A percentile compares a stretch with the other conserved stretches of the same genome.
phyloP scores from a whole-genome alignment of 2,797 vertebrate species.

The Anableps anableps region DNA sequence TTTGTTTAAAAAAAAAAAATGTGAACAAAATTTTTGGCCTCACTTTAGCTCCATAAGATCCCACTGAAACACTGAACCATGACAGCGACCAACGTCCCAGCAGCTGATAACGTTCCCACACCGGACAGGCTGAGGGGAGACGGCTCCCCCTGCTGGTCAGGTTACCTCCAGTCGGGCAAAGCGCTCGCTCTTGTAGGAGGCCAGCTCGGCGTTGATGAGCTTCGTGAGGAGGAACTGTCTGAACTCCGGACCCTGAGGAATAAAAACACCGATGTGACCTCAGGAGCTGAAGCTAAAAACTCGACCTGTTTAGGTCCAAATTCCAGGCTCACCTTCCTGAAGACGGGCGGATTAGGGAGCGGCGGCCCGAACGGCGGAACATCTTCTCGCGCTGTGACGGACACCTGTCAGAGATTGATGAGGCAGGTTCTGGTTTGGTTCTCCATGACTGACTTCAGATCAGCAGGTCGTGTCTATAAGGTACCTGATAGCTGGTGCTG shows the following conservation, averaged over 20 bases:
- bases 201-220: constrained; percentile 92
- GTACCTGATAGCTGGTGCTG: constrained; percentile 62
- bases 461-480: too few species aligned
- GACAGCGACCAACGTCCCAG: neutral
- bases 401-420: constrained; percentile 81
- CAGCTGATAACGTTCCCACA: neutral
- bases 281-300: neutral
- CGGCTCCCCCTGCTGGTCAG: neutral
- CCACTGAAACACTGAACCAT: neutral
- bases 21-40: neutral
- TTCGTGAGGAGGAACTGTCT: constrained; percentile 94
- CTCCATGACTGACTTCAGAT: neutral
- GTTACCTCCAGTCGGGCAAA: constrained; percentile 93
- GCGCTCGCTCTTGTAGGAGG: constrained; percentile 95
- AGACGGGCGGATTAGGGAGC: constrained; percentile 87
- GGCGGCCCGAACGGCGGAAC: constrained; percentile 90
- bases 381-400: constrained; percentile 91
- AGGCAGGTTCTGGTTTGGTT: neutral
- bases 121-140: neutral
- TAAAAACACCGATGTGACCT: neutral
- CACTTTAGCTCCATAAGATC: neutral
- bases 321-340: constrained; percentile 84
- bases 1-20: too few species aligned
- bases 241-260: constrained; percentile 87
- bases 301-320: neutral